Evolutionary conservation across 1,140 invertebrate genomes (phyloP), one percentile per base, ranked within the genome.

Genomic region (Agraylea sexmaculata): DNA sequence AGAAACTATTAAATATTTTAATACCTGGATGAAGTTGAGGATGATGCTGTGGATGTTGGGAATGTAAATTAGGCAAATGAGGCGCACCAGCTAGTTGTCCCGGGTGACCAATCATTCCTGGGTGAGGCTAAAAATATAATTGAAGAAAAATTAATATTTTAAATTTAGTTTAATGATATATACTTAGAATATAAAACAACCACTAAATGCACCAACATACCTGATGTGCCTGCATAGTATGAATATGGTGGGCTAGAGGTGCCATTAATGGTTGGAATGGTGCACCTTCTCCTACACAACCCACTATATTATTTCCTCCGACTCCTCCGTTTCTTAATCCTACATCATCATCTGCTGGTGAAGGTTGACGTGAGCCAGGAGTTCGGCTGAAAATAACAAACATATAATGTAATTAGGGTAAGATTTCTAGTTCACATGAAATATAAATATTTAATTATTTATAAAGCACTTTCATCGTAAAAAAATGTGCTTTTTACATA

Each of bases 341-440:
- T 47, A 69, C 73, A 45, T 87, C 83, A 51, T 90, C 87, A 57
- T 89, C 85, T 7, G 84, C 84, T 3, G 87, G 87, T 6, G 87
- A 90, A 15, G 85, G 87, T 57, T 92, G 87, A 52, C 85, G 74
- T 50, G 87, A 91, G n/a, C 86, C 84, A 4, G 81, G 83, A 43
- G 83, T 87, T 40, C 85, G 81, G 56, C 83, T 87, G 62, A 8
- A 73, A 70, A 50, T 30, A 17, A 32, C 43, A 40, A 41, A 41
- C 30, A 40, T 27, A n/a, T n/a, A n/a, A n/a, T n/a, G n/a, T n/a
- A n/a, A n/a, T n/a, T n/a, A n/a, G n/a, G n/a, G n/a, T n/a, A n/a
- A n/a, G n/a, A n/a, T n/a, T n/a, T n/a, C n/a, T n/a, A n/a, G n/a
- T n/a, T n/a, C n/a, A n/a, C n/a, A n/a, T n/a, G n/a, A 36, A 32